Conservation (phyloP, 2,797 vertebrate genomes). For the Tragopan temminckii region DNA sequence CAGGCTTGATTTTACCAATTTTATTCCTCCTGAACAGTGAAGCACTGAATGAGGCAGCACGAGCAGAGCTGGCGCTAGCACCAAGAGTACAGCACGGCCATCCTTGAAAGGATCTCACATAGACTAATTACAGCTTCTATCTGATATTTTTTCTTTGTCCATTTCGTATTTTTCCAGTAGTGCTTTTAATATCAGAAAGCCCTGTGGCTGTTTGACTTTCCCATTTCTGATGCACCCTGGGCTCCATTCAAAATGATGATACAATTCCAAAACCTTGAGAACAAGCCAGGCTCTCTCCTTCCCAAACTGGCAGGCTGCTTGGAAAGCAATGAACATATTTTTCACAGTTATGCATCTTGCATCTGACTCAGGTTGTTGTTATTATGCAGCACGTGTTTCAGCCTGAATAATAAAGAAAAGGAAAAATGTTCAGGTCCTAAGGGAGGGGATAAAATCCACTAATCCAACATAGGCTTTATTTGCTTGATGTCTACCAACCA, state of each 20-base stretch:
- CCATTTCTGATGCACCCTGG: slow-evolving; percentile 23
- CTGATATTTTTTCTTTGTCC: slow-evolving; percentile 12
- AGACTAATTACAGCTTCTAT: not conserved
- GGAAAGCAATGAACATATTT: slow-evolving; percentile 45
- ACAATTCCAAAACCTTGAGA: slow-evolving; percentile 37
- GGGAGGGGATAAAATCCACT: slow-evolving; percentile 65
- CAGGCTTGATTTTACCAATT: not conserved
- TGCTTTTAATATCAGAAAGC: slow-evolving; percentile 28
- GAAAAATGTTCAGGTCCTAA: slow-evolving; percentile 56
- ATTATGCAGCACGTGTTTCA: slow-evolving; percentile 63
- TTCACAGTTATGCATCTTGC: slow-evolving; percentile 50
- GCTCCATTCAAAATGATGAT: slow-evolving; percentile 8
- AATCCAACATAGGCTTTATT: slow-evolving; percentile 68
- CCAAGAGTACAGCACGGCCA: not conserved
- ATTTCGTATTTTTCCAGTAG: not conserved
- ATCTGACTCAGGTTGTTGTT: slow-evolving; percentile 62
- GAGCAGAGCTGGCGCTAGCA: not conserved
- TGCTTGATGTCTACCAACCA: slow-evolving; percentile 63
- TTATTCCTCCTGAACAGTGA: not conserved
- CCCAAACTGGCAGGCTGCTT: slow-evolving; percentile 23
- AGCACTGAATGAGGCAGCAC: accelerated
- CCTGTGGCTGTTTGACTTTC: slow-evolving; percentile 10
- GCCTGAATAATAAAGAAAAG: slow-evolving; percentile 56
- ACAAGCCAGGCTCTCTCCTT: not conserved
- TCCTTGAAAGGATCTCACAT: not conserved